phyloP scores from a whole-genome alignment of 2,888 invertebrate species.

The Muscina levida region DNA sequence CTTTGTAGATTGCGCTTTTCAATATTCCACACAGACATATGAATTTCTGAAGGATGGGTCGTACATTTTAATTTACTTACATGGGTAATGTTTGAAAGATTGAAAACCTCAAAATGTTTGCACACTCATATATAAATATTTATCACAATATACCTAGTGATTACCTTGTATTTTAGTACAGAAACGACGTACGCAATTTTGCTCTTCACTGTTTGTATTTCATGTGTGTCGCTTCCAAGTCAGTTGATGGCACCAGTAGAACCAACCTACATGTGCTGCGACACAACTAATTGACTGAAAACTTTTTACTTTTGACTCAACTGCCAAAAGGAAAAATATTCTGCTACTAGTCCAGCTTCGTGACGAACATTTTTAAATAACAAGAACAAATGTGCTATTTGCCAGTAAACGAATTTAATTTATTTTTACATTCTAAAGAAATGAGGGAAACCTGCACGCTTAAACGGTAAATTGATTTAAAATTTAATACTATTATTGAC shows the following conservation, averaged over 20 bases:
- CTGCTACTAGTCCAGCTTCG: not conserved
- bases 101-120: too few relatives aligned
- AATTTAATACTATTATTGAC: not conserved
- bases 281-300: constrained; percentile 14
- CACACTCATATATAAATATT: too few relatives aligned
- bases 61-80: too few relatives aligned
- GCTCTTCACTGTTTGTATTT: too few relatives aligned
- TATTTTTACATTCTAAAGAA: not conserved
- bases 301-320: not conserved
- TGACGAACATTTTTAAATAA: not conserved
- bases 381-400: not conserved
- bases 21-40: too few relatives aligned
- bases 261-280: not conserved
- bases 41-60: too few relatives aligned
- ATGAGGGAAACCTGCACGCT: not conserved
- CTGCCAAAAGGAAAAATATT: not conserved
- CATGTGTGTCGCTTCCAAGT: too few relatives aligned
- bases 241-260: not conserved
- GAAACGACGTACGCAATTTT: too few relatives aligned
- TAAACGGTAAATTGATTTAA: not conserved
- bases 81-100: too few relatives aligned
- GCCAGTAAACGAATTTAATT: not conserved
- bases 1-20: too few relatives aligned
- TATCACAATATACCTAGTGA: too few relatives aligned
- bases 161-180: too few relatives aligned